A percentile compares a stretch with the other conserved stretches of the same genome.
Evolutionary conservation across 2,888 invertebrate genomes (phyloP).

Genomic region (Eugnorisma glareosa): DNA sequence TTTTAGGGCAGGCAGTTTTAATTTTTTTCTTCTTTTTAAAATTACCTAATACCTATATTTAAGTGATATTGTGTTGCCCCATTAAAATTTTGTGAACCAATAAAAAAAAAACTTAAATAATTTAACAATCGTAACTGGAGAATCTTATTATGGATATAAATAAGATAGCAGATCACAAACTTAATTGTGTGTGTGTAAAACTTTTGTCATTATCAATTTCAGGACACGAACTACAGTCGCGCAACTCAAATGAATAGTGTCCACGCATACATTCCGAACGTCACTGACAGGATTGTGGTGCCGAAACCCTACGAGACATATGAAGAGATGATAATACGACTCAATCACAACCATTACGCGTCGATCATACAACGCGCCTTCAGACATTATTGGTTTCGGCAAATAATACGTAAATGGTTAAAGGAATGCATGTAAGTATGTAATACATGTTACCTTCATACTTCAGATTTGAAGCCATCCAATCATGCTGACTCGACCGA

Average conservation of each 20-base stretch:
- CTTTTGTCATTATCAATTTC: constrained; percentile 59
- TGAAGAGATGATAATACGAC: constrained; percentile 90
- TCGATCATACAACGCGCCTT: constrained; percentile 92
- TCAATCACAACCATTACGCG: constrained; percentile 90
- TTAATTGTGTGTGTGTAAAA: constrained; percentile 3
- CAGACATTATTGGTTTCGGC: constrained; percentile 89
- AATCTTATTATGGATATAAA: neutral
- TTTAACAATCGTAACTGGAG: neutral
- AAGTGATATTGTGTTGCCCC: too few relatives aligned
- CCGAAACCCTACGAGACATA: constrained; percentile 92
- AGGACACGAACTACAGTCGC: constrained; percentile 89
- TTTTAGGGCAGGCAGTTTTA: too few relatives aligned
- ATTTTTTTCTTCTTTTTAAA: too few relatives aligned
- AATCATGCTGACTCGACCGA: neutral
- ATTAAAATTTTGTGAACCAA: too few relatives aligned
- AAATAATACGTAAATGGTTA: constrained; percentile 83
- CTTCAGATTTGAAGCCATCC: neutral
- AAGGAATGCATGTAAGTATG: constrained; percentile 81
- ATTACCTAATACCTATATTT: too few relatives aligned
- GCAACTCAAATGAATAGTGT: constrained; percentile 91
- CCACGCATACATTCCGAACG: constrained; percentile 91
- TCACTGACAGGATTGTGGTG: constrained; percentile 91
- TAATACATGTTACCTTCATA: constrained; percentile 25
- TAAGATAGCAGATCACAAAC: neutral
- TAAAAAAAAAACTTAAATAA: too few relatives aligned